Evolutionary conservation across 2,888 invertebrate genomes (phyloP), one percentile per base, ranked within the genome.

Genomic region (Chloroclysta siterata): DNA sequence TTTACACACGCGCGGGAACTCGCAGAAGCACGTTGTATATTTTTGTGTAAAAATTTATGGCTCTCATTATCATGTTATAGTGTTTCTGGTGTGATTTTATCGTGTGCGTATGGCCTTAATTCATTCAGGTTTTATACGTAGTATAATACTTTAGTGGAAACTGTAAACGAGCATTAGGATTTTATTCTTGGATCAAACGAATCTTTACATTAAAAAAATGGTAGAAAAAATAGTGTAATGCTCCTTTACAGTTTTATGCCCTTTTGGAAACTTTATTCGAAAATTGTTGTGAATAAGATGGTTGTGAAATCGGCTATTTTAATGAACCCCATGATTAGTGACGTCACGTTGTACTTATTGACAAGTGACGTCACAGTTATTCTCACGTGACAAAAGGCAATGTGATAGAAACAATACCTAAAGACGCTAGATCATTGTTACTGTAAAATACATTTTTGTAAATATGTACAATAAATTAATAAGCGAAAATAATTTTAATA

Each of bases 401-500:
- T 92, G 92, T 92, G 92, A 92, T 93, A 92, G 88, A 91, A 84
- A 87, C 80, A 89, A 90, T 91, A 91, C 90, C 90, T 91, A 89
- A 88, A 90, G 90, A 91, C 84, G 91, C 90, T 91, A 91, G 89
- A 90, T 90, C 91, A 90, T 92, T 92, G 91, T 92, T 90, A 90
- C 87, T 93, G 91, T 91, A 89, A 88, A 87, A 86, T 90, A 89
- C 89, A 84, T 85, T 88, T 69, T 83, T 91, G 92, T 93, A 92
- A 90, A 92, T 92, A 93, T 93, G 92, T 92, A 93, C 90, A 87
- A 90, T 91, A 90, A 80, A 17, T 80, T 83, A 84, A 79, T 89
- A 90, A 89, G 86, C 88, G 74, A 90, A 79, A 82, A 86, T 88
- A 87, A 76, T 72, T 85, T 85, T 89, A 89, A 89, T 88, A 87